These are phyloP conservation scores for Drosophila paramelanica DNA, from an alignment of 2,888 invertebrate species.

Conservation along the genomic window DNA sequence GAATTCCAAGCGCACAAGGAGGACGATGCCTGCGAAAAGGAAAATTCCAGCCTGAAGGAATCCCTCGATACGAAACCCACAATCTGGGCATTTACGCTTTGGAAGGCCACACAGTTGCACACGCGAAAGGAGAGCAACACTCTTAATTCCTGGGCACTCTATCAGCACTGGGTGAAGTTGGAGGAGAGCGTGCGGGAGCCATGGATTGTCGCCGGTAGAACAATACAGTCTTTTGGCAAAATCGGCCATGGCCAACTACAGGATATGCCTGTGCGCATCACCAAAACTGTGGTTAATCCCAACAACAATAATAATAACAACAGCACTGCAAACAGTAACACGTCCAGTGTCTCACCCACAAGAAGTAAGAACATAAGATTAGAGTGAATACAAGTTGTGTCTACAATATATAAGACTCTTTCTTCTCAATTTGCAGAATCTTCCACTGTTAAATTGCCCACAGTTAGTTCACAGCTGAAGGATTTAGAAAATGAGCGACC, in stretches of 20 bases:
- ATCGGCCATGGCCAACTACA: conserved; percentile 84
- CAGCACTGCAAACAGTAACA: conserved; percentile 54
- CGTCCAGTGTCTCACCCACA: conserved; percentile 61
- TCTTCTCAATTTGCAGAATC: conserved; percentile 33
- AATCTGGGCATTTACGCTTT: conserved; percentile 93
- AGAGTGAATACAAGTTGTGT: neutral
- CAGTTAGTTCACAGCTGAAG: conserved; percentile 61
- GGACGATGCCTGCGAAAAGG: conserved; percentile 78
- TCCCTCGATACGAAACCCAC: conserved; percentile 92
- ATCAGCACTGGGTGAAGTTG: conserved; percentile 94
- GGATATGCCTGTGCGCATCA: conserved; percentile 85
- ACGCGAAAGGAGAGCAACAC: conserved; percentile 84
- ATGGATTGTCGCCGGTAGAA: conserved; percentile 92
- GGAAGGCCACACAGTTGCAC: conserved; percentile 89
- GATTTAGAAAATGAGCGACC: conserved; percentile 77
- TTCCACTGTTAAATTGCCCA: conserved; percentile 66
- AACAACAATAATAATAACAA: conserved; percentile 65
- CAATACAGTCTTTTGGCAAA: conserved; percentile 90
- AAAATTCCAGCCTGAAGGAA: conserved; percentile 86
- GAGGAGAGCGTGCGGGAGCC: conserved; percentile 90
- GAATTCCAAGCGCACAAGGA: conserved; percentile 91
- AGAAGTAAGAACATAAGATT: conserved; percentile 73
- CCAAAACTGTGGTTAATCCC: conserved; percentile 84
- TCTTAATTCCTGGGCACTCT: conserved; percentile 91
- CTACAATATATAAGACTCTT: conserved; percentile 6